Percentiles rank a stretch among this genome's conserved stretches.
phyloP scores from a whole-genome alignment of 2,797 vertebrate genomes.

The Siniperca undulata region DNA sequence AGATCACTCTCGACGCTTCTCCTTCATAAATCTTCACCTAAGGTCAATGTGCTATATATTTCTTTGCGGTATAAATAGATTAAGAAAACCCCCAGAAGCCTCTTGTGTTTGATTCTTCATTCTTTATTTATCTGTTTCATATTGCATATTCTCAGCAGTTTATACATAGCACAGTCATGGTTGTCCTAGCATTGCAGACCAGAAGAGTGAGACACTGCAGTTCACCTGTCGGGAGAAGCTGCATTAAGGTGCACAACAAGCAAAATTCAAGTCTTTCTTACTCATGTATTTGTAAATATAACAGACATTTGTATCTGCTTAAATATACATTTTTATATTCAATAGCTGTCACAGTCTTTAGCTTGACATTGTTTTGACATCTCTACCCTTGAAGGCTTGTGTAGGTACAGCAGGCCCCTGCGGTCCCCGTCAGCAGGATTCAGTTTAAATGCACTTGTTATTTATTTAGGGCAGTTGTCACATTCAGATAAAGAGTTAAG shows the following conservation, averaged over 20 bases:
- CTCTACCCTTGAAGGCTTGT: constrained; percentile 73
- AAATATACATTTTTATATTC: constrained; percentile 73
- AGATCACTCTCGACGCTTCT: neutral
- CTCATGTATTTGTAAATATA: constrained; percentile 76
- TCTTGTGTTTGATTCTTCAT: constrained; percentile 45
- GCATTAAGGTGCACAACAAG: constrained; percentile 81
- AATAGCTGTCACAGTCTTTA: constrained; percentile 73
- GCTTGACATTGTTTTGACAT: constrained; percentile 71
- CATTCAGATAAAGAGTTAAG: constrained; percentile 87
- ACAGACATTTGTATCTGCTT: constrained; percentile 75
- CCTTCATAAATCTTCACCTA: constrained; percentile 4
- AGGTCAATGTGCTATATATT: neutral
- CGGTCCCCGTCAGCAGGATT: constrained; percentile 57
- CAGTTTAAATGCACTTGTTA: constrained; percentile 92
- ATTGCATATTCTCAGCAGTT: constrained; percentile 84
- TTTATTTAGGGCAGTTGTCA: constrained; percentile 79
- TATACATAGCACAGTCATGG: constrained; percentile 82
- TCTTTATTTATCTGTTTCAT: constrained; percentile 80
- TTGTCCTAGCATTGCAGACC: constrained; percentile 74
- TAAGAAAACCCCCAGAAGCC: constrained; percentile 18
- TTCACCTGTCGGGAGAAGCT: constrained; percentile 71
- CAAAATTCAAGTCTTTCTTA: constrained; percentile 76
- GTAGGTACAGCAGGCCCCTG: constrained; percentile 65
- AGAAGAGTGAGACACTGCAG: constrained; percentile 70
- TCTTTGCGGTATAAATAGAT: neutral